Evolutionary conservation across 2,113 vertebrate species (phyloP).

Genomic region (Leptodactylus fuscus): DNA sequence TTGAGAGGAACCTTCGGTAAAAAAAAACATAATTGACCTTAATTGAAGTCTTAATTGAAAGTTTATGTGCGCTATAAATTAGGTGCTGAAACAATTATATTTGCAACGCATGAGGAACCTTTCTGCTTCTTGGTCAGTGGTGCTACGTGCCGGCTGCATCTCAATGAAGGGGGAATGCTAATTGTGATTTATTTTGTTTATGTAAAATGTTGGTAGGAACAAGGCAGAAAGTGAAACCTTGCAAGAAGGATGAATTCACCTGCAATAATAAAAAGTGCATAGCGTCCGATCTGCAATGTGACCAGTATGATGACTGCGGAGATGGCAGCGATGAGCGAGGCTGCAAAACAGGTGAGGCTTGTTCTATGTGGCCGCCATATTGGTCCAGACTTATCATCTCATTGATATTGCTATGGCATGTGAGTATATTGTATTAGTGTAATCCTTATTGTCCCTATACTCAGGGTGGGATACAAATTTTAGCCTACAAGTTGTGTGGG

Average conservation of each 20-base stretch:
- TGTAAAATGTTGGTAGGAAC: constrained; percentile 21
- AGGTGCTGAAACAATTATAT: constrained; percentile 46
- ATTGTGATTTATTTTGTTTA: constrained; percentile 56
- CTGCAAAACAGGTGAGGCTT: constrained; percentile 88
- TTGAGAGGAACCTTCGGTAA: constrained; percentile 58
- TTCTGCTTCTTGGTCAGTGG: not conserved
- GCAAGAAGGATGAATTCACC: constrained; percentile 93
- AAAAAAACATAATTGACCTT: constrained; percentile 64
- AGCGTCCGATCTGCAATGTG: constrained; percentile 87
- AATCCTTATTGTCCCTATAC: too few species aligned
- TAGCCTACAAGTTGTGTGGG: too few species aligned
- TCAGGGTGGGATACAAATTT: too few species aligned
- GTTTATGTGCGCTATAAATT: constrained; percentile 47
- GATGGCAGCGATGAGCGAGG: constrained; percentile 92
- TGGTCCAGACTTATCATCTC: not conserved
- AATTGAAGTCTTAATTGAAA: constrained; percentile 61
- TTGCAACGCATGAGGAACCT: constrained; percentile 45
- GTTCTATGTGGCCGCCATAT: not conserved
- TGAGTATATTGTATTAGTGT: too few species aligned
- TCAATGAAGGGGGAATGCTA: constrained; percentile 31
- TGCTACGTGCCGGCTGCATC: constrained; percentile 43
- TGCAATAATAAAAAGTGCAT: constrained; percentile 89
- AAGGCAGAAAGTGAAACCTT: constrained; percentile 74
- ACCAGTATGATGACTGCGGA: constrained; percentile 92
- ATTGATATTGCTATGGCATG: too few species aligned